Percentiles rank a stretch among this genome's conserved stretches.
Conservation (phyloP, 2,113 vertebrate species). For the Fulica atra region DNA sequence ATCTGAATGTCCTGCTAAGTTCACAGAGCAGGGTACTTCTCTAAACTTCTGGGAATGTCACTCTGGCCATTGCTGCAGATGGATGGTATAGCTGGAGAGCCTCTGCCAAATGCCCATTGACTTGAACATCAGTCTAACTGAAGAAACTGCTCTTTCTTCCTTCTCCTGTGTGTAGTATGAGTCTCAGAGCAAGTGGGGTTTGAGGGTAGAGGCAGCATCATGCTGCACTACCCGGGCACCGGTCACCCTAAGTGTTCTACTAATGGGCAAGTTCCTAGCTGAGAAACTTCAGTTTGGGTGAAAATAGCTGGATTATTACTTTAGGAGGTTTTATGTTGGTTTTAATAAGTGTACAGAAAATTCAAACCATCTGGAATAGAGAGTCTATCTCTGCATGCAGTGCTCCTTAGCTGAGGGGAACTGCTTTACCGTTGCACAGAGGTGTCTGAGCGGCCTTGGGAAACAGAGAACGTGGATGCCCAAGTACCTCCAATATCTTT, state of each 20-base stretch:
- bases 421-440: neutral
- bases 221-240: accelerated
- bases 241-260: neutral
- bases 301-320: neutral
- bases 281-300: neutral
- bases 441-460: neutral
- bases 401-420: neutral
- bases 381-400: neutral
- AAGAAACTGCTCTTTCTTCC: neutral
- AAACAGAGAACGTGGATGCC: neutral
- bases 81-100: neutral
- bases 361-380: neutral
- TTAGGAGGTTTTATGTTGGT: neutral
- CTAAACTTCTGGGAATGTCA: neutral
- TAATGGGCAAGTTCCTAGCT: neutral
- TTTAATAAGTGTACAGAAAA: neutral
- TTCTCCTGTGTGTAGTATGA: neutral
- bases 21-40: neutral
- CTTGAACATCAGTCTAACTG: neutral
- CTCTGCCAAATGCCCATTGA: neutral
- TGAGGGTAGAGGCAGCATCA: neutral
- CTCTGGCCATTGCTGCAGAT: neutral
- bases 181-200: neutral
- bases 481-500: neutral
- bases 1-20: neutral